Evolutionary conservation across 1,140 invertebrate genomes (phyloP).

Genomic region (Dermatophagoides farinae): DNA sequence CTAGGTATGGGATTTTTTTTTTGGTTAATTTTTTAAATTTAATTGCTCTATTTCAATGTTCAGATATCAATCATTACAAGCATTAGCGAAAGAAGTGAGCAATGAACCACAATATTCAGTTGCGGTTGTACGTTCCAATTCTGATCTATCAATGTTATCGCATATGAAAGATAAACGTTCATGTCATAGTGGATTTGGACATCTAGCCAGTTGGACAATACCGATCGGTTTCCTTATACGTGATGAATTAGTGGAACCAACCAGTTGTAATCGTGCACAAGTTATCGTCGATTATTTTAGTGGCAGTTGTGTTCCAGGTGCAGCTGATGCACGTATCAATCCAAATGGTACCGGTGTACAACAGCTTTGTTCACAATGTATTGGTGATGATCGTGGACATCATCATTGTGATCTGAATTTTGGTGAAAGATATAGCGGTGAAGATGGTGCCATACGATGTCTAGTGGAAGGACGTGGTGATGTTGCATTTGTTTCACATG

Average conservation of each 20-base stretch:
- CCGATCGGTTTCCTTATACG: conserved; percentile 30
- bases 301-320: conserved; percentile 18
- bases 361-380: conserved; percentile 16
- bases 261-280: conserved; percentile 33
- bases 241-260: conserved; percentile 25
- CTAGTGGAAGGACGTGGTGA: conserved; percentile 14
- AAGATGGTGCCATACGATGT: conserved; percentile 14
- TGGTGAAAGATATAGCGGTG: conserved; percentile 9
- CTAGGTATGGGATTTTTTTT: conserved; percentile 31
- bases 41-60: neutral
- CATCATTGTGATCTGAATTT: conserved; percentile 10
- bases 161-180: conserved; percentile 43
- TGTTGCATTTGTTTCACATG: conserved; percentile 15
- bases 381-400: conserved; percentile 15
- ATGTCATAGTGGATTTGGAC: conserved; percentile 31
- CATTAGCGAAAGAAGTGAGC: conserved; percentile 40
- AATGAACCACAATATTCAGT: conserved; percentile 34
- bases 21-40: conserved; percentile 3
- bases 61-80: conserved; percentile 15
- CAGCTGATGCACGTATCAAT: conserved; percentile 17
- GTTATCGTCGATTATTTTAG: conserved; percentile 37
- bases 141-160: conserved; percentile 33
- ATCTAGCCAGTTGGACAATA: conserved; percentile 29
- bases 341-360: conserved; percentile 12
- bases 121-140: conserved; percentile 35